Evolutionary conservation across 2,797 vertebrate species (phyloP), one percentile per base, ranked within the genome.

Genomic region (Carduelis carduelis): DNA sequence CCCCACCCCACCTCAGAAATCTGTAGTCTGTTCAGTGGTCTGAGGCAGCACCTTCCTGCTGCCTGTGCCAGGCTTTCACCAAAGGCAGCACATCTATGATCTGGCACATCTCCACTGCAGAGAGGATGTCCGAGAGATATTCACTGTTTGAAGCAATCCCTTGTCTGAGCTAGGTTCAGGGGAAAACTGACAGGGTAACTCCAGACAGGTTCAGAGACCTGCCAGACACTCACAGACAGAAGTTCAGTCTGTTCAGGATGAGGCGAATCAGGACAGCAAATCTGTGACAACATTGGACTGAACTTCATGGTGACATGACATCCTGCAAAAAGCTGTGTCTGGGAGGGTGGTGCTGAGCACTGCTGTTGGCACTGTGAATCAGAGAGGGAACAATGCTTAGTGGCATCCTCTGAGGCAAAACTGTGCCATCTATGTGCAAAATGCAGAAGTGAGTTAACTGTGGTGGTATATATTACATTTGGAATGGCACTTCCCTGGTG

Each of bases 311-410:
- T 9, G n/a, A 19, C 17, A 11, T 3, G 12, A 46, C 0, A 0
- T 43, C 75, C 49, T 53, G 26, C 16, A 61, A 57, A 71, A 59
- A n/a, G 8, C 21, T 46, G 9, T 6, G 3, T 19, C 79, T 34
- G 20, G 24, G 20, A 53, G 12, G 1, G 1, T 19, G 4, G 14
- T 26, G 59, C 34, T 0, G 0, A 28, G 15, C 35, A 43, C n/a
- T 32, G 8, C 20, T 32, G 9, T 6, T 43, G 18, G 7, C 11
- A 26, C 16, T 27, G 20, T 16, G 35, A 66, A 69, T 64, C 6
- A 41, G 20, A 65, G 53, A 60, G 44, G 24, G 13, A 39, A 4
- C 17, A 34, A 23, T 2, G 2, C 11, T 30, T 47, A 56, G 16
- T 2, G 1, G 14, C 3, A 5, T 41, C 24, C 19, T 47, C 46